Conservation (phyloP, 1,140 invertebrate genomes). For the Bombus waltoni region DNA sequence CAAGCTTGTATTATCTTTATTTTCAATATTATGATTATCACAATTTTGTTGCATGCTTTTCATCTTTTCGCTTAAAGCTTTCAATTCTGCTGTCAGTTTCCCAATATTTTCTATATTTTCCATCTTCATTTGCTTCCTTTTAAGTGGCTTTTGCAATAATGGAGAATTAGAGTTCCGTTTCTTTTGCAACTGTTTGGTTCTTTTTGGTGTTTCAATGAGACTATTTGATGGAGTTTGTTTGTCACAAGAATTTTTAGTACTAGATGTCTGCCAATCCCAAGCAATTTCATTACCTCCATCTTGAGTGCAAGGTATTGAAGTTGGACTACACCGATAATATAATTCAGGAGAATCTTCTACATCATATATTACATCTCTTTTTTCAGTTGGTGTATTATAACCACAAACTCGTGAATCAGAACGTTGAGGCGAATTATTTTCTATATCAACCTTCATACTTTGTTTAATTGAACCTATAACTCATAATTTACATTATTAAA, state of each 20-base stretch:
- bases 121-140: slow-evolving; percentile 70
- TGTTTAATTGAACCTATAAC: background rate
- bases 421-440: slow-evolving; percentile 22
- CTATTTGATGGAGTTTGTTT: slow-evolving; percentile 1
- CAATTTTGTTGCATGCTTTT: slow-evolving; percentile 49
- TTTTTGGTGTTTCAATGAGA: slow-evolving; percentile 69
- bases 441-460: background rate
- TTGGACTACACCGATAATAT: slow-evolving; percentile 64
- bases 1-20: background rate
- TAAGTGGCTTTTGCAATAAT: slow-evolving; percentile 71
- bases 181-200: slow-evolving; percentile 64
- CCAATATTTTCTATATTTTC: slow-evolving; percentile 69
- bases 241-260: slow-evolving; percentile 35
- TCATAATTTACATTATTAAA: background rate
- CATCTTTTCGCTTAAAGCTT: slow-evolving; percentile 68
- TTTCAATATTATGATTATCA: background rate
- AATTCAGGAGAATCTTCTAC: slow-evolving; percentile 58
- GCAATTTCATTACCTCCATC: slow-evolving; percentile 73
- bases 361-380: slow-evolving; percentile 15
- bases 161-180: slow-evolving; percentile 75
- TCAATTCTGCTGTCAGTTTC: slow-evolving; percentile 70
- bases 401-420: background rate
- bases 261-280: slow-evolving; percentile 73
- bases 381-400: slow-evolving; percentile 71
- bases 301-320: slow-evolving; percentile 67